Evolutionary conservation across 1,140 invertebrate species (phyloP), one percentile per base, ranked within the genome.

Genomic region (Druon quercuslanigerum): DNA sequence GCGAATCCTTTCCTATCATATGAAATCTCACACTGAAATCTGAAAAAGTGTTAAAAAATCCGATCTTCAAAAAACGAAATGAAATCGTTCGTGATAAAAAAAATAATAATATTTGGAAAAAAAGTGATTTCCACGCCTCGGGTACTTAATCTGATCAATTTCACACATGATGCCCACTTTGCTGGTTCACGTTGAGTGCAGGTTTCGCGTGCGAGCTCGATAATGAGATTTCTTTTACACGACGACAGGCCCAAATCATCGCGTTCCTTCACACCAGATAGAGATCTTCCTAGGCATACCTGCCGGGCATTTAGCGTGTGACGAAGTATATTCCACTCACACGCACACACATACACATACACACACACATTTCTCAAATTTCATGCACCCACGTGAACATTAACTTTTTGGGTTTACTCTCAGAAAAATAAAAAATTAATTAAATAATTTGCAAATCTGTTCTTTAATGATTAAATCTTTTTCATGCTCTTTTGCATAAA

Each of bases 191-290:
- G 40, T 46, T 8, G 72, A 56, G 54, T 46, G 40, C 66, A 56
- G 54, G 77, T 80, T 79, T 79, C 72, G 72, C 51, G 73, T 70
- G 71, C 33, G 75, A 71, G 51, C 5, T 73, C 73, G 79, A 77
- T 74, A 66, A 75, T 77, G 77, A 77, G 75, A 50, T 78, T 75
- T 80, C 78, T 25, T 79, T 78, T 71, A 79, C 75, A 75, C 77
- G 77, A 79, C 72, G 80, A 82, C 66, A 70, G 74, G 78, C 51
- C 74, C 60, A 77, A 83, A 78, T 85, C 79, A 82, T 80, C 82
- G 79, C 81, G 73, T 80, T 78, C 78, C 77, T 85, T 84, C 78
- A 77, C 83, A 72, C 79, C 57, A 81, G 82, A 86, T 86, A 82
- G 50, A 46, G 75, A 83, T 82, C 84, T 83, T 74, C 74, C 78